phyloP scores from a whole-genome alignment of 2,113 vertebrate species.

The Apodemus sylvaticus region DNA sequence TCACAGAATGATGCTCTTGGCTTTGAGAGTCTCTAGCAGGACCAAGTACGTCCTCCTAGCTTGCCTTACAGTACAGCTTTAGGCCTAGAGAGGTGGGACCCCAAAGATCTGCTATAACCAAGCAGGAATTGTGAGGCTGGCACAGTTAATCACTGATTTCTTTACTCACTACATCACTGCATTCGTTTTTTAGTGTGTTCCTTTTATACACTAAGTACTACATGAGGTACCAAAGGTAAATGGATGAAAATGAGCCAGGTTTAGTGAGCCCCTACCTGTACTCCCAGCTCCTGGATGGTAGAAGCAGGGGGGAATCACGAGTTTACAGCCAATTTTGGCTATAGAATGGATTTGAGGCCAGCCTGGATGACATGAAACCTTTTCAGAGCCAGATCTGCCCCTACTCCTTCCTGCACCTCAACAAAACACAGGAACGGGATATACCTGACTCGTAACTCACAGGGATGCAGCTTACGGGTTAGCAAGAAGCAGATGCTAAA shows the following conservation, averaged over 20 bases:
- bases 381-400: neutral
- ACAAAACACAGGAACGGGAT: neutral
- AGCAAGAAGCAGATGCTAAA: neutral
- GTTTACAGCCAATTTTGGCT: neutral
- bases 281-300: neutral
- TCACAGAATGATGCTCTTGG: neutral
- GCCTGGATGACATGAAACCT: no score
- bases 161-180: neutral
- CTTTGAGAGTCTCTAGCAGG: conserved; percentile 30
- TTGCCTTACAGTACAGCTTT: neutral
- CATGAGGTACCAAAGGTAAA: neutral
- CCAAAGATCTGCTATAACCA: neutral
- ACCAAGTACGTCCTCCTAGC: neutral
- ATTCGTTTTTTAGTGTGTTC: conserved; percentile 15
- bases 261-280: neutral
- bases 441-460: neutral
- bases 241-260: neutral
- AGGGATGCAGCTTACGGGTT: neutral
- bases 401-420: rapidly evolving
- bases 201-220: neutral
- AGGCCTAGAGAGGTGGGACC: neutral
- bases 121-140: neutral
- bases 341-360: neutral
- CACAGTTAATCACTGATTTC: neutral
- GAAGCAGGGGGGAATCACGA: neutral